A percentile compares a stretch with the other conserved stretches of the same genome.
These are phyloP conservation scores for Leptinotarsa texana DNA, from an alignment of 1,140 invertebrate genomes.

Conservation along the genomic window DNA sequence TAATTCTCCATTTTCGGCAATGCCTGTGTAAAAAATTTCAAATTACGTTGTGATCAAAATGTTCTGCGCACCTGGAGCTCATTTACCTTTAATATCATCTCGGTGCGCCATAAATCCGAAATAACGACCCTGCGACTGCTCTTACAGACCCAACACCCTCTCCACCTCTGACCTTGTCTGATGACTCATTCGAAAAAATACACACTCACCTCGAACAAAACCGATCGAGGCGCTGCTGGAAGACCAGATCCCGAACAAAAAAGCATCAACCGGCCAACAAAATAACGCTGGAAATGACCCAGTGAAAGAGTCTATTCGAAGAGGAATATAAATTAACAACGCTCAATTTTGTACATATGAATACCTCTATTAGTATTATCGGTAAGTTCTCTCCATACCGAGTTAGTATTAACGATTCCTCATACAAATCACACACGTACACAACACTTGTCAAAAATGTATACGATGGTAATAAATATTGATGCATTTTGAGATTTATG, in stretches of 20 bases:
- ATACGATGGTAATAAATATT: conserved; percentile 6
- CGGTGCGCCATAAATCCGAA: too few species aligned
- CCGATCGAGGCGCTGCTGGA: neutral
- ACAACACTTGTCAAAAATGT: conserved; percentile 6
- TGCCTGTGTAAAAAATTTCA: too few species aligned
- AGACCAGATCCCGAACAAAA: conserved; percentile 2
- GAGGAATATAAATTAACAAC: neutral
- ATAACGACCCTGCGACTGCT: too few species aligned
- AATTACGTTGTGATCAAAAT: too few species aligned
- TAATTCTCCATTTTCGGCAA: too few species aligned
- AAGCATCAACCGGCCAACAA: neutral
- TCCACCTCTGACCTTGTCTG: neutral
- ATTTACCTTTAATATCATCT: too few species aligned
- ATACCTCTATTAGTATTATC: conserved; percentile 1
- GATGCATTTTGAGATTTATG: neutral
- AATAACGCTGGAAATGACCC: conserved; percentile 5
- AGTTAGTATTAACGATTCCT: neutral
- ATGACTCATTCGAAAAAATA: neutral
- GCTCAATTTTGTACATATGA: neutral
- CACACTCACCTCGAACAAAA: neutral
- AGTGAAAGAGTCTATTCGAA: neutral
- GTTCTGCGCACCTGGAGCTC: too few species aligned
- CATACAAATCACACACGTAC: neutral
- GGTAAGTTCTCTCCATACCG: neutral
- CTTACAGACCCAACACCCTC: neutral